Conservation (phyloP, 1,140 invertebrate genomes). For the Phenacoccus solenopsis region DNA sequence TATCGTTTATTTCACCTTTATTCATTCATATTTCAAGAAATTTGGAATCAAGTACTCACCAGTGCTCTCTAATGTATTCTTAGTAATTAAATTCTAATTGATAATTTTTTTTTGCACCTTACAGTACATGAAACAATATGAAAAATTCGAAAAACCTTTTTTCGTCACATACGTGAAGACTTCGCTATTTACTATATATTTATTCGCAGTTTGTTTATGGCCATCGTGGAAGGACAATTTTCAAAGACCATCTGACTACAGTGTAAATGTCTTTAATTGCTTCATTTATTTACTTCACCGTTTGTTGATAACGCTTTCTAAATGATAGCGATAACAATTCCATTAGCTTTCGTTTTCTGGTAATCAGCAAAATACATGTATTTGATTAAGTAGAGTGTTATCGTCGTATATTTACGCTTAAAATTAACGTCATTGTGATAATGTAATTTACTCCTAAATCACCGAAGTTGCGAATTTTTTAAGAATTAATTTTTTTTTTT, state of each 20-base stretch:
- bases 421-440: background rate
- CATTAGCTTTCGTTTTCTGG: too few species aligned
- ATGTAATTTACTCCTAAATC: too few species aligned
- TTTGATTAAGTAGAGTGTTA: too few species aligned
- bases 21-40: too few species aligned
- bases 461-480: background rate
- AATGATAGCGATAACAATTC: too few species aligned
- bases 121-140: constrained; percentile 70
- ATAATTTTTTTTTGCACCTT: constrained; percentile 31
- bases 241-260: constrained; percentile 46
- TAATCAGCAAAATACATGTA: too few species aligned
- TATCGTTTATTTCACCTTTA: background rate
- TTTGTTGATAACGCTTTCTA: too few species aligned
- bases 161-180: constrained; percentile 82
- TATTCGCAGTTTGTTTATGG: constrained; percentile 68
- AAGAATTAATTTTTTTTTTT: background rate
- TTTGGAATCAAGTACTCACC: too few species aligned
- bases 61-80: background rate
- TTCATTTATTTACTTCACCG: too few species aligned
- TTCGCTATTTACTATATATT: constrained; percentile 72
- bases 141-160: constrained; percentile 70
- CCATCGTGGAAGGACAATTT: constrained; percentile 70
- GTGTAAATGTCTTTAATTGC: background rate
- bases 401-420: background rate
- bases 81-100: background rate